Percentiles rank a stretch among this genome's conserved stretches.
Conservation (phyloP, 2,797 vertebrate species). For the Anguilla anguilla region DNA sequence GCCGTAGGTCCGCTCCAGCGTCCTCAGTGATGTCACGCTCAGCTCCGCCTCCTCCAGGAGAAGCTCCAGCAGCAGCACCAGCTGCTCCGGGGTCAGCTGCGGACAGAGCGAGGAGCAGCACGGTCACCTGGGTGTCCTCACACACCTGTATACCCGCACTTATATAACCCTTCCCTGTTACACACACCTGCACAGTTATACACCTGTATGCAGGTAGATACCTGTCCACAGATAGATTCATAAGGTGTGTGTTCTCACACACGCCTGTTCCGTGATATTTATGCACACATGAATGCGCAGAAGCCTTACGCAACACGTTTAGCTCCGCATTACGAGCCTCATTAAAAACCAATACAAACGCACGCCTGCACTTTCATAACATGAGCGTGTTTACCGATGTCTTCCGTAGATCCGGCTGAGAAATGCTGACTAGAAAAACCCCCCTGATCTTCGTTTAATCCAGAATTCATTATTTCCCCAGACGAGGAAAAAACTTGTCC, state of each 20-base stretch:
- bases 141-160: neutral
- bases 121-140: neutral
- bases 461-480: neutral
- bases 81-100: conserved; percentile 88
- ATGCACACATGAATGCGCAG: neutral
- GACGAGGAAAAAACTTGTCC: neutral
- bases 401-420: neutral
- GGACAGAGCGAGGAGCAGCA: conserved; percentile 35
- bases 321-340: neutral
- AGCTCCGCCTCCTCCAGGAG: conserved; percentile 84
- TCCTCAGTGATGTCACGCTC: conserved; percentile 64
- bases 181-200: neutral
- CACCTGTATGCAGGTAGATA: neutral
- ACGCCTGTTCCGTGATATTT: too few species aligned
- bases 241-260: neutral
- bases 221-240: neutral
- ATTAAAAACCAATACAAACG: neutral
- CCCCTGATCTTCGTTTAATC: neutral
- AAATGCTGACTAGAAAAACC: neutral
- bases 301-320: neutral
- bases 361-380: neutral
- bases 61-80: conserved; percentile 89
- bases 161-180: neutral
- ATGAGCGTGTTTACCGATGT: neutral
- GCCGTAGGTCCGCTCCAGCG: conserved; percentile 76